These are phyloP conservation scores for Lamproptera curius DNA, from an alignment of 2,888 invertebrate species.

Conservation along the genomic window DNA sequence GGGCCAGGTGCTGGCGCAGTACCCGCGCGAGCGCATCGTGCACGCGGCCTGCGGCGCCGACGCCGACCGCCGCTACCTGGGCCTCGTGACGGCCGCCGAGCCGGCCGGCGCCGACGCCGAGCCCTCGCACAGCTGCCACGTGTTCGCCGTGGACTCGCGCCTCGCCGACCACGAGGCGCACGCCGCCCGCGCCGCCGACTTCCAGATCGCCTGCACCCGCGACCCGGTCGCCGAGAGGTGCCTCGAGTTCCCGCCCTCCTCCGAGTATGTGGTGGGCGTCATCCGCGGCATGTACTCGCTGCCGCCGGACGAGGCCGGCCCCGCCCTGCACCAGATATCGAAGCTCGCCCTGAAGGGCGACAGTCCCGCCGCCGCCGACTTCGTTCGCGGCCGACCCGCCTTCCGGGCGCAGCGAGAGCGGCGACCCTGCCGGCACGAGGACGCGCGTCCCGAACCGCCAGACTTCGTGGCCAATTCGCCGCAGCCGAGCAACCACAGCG, in stretches of 20 bases:
- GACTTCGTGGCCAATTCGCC: conserved; percentile 86
- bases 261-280: conserved; percentile 85
- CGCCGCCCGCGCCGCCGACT: conserved; percentile 86
- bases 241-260: conserved; percentile 93
- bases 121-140: conserved; percentile 93
- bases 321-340: conserved; percentile 61
- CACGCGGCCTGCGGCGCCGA: conserved; percentile 95
- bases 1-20: conserved; percentile 90
- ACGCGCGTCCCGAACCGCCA: conserved; percentile 57
- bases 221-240: conserved; percentile 88
- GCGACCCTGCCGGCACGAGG: conserved; percentile 54
- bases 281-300: conserved; percentile 86
- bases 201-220: conserved; percentile 90
- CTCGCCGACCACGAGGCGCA: conserved; percentile 90
- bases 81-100: conserved; percentile 91
- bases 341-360: conserved; percentile 64
- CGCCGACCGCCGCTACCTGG: conserved; percentile 94
- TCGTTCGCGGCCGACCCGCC: conserved; percentile 53
- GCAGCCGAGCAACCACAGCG: conserved; percentile 90
- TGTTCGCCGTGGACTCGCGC: conserved; percentile 95
- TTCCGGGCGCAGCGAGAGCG: conserved; percentile 55
- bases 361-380: conserved; percentile 63
- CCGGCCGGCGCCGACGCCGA: conserved; percentile 57
- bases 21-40: conserved; percentile 90
- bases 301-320: conserved; percentile 63